A percentile compares a stretch with the other conserved stretches of the same genome.
phyloP scores from a whole-genome alignment of 1,140 invertebrate genomes.

The Schlechtendalia chinensis region DNA sequence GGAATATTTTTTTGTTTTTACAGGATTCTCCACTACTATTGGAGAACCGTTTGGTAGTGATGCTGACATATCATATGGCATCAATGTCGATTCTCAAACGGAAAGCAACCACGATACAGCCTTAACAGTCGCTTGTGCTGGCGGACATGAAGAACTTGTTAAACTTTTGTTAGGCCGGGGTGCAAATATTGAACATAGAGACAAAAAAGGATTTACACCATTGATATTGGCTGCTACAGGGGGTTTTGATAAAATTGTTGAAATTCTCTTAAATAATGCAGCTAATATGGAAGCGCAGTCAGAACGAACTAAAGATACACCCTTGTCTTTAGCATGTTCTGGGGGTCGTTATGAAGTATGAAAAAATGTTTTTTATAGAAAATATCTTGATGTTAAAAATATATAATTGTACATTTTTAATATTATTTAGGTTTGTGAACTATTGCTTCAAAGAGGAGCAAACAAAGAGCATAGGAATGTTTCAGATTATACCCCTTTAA shows the following conservation, averaged over 20 bases:
- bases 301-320: constrained; percentile 97
- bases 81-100: constrained; percentile 93
- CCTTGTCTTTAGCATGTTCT: constrained; percentile 94
- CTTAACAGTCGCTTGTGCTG: constrained; percentile 93
- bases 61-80: constrained; percentile 54
- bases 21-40: constrained; percentile 36
- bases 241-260: constrained; percentile 92
- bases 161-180: constrained; percentile 84
- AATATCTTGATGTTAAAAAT: neutral
- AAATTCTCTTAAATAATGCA: constrained; percentile 86
- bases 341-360: constrained; percentile 87
- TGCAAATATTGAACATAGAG: constrained; percentile 94
- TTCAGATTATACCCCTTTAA: constrained; percentile 97
- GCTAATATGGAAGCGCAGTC: constrained; percentile 98
- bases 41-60: constrained; percentile 38
- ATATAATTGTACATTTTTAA: neutral
- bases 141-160: constrained; percentile 93
- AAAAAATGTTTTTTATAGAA: neutral
- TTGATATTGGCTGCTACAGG: constrained; percentile 95
- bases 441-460: constrained; percentile 82
- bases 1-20: neutral
- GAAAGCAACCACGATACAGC: constrained; percentile 98
- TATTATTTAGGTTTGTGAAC: constrained; percentile 69
- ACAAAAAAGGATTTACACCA: constrained; percentile 99
- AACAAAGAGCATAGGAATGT: constrained; percentile 99